Conservation (phyloP, 2,888 invertebrate genomes). For the Rhagonycha lutea region DNA sequence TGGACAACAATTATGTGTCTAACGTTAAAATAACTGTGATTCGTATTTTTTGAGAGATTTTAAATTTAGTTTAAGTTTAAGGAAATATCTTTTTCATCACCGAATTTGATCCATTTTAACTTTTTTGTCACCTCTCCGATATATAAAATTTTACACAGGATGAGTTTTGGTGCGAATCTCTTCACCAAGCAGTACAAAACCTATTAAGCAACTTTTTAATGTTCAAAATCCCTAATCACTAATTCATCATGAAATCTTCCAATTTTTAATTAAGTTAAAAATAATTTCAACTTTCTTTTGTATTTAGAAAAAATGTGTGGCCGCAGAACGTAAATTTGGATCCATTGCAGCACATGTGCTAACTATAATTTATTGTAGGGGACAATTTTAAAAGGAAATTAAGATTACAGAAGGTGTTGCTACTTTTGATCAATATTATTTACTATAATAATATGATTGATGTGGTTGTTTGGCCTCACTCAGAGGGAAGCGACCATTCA, state of each 20-base stretch:
- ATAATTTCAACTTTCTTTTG: too few relatives aligned
- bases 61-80: neutral
- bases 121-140: neutral
- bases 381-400: too few relatives aligned
- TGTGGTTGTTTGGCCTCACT: too few relatives aligned
- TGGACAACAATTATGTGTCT: constrained; percentile 23
- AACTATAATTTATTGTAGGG: too few relatives aligned
- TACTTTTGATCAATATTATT: too few relatives aligned
- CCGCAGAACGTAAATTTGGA: too few relatives aligned
- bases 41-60: constrained; percentile 17
- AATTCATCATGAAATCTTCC: neutral
- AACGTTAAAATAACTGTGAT: constrained; percentile 26
- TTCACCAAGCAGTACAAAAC: neutral
- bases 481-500: too few relatives aligned
- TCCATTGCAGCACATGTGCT: neutral
- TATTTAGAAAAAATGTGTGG: too few relatives aligned
- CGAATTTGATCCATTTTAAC: neutral
- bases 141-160: neutral
- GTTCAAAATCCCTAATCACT: neutral
- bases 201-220: neutral
- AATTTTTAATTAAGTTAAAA: too few relatives aligned
- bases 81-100: neutral
- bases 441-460: too few relatives aligned
- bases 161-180: neutral
- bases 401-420: too few relatives aligned